phyloP scores from a whole-genome alignment of 2,797 vertebrate species.

The Rousettus madagascariensis region DNA sequence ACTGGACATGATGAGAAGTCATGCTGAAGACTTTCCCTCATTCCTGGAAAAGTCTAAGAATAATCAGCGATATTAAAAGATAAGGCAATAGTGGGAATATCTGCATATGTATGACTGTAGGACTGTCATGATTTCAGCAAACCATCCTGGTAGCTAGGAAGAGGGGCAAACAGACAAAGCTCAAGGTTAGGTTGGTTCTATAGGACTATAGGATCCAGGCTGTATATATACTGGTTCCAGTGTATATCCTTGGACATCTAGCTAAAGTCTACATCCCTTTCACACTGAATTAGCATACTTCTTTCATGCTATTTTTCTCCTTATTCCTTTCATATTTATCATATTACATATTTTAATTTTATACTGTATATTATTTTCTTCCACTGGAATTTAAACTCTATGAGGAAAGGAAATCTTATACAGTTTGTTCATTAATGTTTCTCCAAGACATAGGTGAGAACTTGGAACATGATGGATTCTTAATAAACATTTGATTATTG shows the following conservation, averaged over 20 bases:
- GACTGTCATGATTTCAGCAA: background rate
- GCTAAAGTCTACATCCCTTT: background rate
- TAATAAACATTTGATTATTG: background rate
- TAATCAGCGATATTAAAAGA: background rate
- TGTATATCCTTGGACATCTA: background rate
- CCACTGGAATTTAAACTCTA: background rate
- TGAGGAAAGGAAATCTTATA: background rate
- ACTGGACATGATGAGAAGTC: background rate
- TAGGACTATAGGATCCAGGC: background rate
- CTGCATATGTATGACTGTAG: background rate
- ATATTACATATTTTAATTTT: background rate
- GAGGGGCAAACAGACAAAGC: background rate
- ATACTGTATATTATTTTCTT: background rate
- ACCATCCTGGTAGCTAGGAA: background rate
- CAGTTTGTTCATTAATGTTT: background rate
- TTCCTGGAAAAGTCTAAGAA: background rate
- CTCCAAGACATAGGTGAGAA: background rate
- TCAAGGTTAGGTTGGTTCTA: background rate
- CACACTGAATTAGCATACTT: background rate
- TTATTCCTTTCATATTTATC: background rate
- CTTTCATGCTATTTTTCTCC: background rate
- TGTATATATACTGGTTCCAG: fast-evolving
- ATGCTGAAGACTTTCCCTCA: background rate
- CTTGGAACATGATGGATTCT: background rate
- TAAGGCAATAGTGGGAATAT: background rate